These are phyloP conservation scores for Spongilla lacustris DNA, from an alignment of 37 sponge, comb jelly and placozoan species.

Conservation along the genomic window DNA sequence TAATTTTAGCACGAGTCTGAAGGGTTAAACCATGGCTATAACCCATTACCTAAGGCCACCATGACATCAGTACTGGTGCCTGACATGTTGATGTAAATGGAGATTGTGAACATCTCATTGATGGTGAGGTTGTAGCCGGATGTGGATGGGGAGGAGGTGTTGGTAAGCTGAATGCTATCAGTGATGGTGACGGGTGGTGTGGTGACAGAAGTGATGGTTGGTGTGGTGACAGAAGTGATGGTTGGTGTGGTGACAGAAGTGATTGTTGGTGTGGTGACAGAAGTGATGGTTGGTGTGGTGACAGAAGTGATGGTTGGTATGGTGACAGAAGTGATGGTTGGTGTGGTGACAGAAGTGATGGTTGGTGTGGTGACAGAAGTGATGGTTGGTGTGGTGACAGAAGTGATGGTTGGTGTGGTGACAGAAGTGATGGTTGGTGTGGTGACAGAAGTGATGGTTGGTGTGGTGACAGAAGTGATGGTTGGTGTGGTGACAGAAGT, in stretches of 20 bases:
- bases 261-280: too few relatives aligned
- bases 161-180: constrained; percentile 48
- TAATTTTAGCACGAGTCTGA: too few relatives aligned
- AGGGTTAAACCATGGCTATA: neutral
- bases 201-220: neutral
- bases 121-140: constrained; percentile 23
- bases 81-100: neutral
- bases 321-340: neutral
- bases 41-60: neutral
- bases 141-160: constrained; percentile 40
- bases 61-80: neutral
- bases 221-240: neutral
- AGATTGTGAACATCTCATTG: neutral
- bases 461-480: neutral
- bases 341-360: too few relatives aligned
- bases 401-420: too few relatives aligned
- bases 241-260: too few relatives aligned
- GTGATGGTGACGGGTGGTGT: constrained; percentile 11
- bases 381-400: too few relatives aligned
- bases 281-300: too few relatives aligned
- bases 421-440: neutral
- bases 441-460: neutral
- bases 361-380: too few relatives aligned
- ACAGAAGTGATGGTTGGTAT: neutral
- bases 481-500: too few relatives aligned